Percentiles rank a stretch among this genome's conserved stretches.
Conservation (phyloP, 2,113 vertebrate genomes). For the Gymnarchus niloticus region DNA sequence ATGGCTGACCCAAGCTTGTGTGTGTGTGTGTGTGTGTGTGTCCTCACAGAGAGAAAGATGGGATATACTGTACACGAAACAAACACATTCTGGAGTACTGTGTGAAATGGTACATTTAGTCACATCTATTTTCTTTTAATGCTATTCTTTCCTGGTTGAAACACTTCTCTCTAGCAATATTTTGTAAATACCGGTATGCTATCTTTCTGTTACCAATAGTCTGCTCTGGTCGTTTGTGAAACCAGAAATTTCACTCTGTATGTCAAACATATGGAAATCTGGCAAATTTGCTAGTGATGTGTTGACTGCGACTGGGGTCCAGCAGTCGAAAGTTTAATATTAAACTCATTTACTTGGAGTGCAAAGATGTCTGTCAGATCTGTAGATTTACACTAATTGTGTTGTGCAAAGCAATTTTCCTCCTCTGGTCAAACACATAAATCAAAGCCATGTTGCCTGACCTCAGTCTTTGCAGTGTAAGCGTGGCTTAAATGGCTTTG, state of each 20-base stretch:
- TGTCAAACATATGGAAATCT: neutral
- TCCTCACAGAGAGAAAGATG: too few species aligned
- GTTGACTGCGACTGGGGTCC: neutral
- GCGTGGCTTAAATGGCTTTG: constrained; percentile 6
- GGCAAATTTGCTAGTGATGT: neutral
- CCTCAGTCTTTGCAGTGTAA: neutral
- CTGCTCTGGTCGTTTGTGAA: neutral
- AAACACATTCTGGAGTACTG: too few species aligned
- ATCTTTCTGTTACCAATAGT: neutral
- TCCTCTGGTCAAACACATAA: neutral
- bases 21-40: too few species aligned
- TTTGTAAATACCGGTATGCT: neutral
- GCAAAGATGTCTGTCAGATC: neutral
- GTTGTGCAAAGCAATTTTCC: constrained; percentile 11
- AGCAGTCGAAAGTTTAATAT: neutral
- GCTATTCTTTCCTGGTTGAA: neutral
- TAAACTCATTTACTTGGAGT: neutral
- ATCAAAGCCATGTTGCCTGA: constrained; percentile 7
- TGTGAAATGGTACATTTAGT: neutral
- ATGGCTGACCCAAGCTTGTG: too few species aligned
- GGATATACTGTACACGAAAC: too few species aligned
- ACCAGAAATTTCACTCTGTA: neutral
- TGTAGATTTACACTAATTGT: neutral
- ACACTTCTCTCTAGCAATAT: neutral
- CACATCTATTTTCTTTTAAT: too few species aligned